A percentile compares a stretch with the other conserved stretches of the same genome.
Evolutionary conservation across 30 jellyfish, hydroid and myxozoan genomes (phyloP).

Genomic region (Haliclystus octoradiatus): DNA sequence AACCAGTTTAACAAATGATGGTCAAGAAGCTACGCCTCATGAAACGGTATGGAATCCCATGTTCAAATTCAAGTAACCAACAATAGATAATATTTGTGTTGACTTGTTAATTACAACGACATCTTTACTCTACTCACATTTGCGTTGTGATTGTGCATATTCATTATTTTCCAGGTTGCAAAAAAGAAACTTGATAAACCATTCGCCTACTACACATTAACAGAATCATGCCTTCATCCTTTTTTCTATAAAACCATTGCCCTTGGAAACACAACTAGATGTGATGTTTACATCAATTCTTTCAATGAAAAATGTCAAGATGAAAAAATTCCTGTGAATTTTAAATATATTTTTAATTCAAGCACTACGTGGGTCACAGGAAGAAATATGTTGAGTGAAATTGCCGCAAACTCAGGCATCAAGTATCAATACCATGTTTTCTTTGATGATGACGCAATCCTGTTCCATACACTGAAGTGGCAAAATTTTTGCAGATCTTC

Average conservation of each 20-base stretch:
- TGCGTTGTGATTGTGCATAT: no score
- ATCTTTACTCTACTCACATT: no score
- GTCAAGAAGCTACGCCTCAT: no score
- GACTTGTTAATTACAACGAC: background rate
- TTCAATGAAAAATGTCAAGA: background rate
- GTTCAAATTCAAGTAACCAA: no score
- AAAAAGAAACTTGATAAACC: constrained; percentile 21
- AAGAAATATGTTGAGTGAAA: background rate
- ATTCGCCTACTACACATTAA: constrained; percentile 40
- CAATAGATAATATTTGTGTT: background rate
- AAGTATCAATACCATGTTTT: constrained; percentile 6
- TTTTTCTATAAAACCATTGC: background rate
- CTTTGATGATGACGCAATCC: constrained; percentile 16
- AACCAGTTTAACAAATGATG: no score
- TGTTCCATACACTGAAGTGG: background rate
- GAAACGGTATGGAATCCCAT: no score
- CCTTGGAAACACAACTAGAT: background rate
- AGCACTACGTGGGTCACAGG: constrained; percentile 1
- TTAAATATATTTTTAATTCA: no score
- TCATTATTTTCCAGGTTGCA: background rate
- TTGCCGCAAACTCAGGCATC: background rate
- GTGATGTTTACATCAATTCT: constrained; percentile 3
- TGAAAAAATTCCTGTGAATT: background rate
- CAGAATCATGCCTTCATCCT: constrained; percentile 25
- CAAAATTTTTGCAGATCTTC: background rate